Evolutionary conservation across 2,888 invertebrate genomes (phyloP).

Genomic region (Phasia obesa): DNA sequence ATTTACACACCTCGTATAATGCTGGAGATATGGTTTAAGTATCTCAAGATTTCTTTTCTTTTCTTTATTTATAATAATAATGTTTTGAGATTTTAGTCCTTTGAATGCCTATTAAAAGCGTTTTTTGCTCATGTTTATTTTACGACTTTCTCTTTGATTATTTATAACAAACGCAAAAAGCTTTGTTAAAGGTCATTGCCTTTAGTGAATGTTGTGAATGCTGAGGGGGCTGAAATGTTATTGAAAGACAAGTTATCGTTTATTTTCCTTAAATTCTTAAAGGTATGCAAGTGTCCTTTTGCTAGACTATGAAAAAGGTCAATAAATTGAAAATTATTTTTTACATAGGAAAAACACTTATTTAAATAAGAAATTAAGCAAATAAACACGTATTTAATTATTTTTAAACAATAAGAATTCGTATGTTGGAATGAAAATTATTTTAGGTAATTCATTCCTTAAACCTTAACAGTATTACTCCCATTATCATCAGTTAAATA

Average conservation of each 20-base stretch:
- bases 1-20: no score
- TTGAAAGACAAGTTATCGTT: slow-evolving; percentile 25
- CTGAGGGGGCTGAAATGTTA: slow-evolving; percentile 7
- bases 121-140: not conserved
- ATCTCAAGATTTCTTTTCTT: no score
- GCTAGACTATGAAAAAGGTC: not conserved
- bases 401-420: no score
- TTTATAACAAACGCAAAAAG: slow-evolving; percentile 20
- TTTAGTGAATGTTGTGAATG: slow-evolving; percentile 18
- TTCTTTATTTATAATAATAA: no score
- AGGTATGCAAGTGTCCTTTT: slow-evolving; percentile 40
- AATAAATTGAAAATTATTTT: not conserved
- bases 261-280: not conserved
- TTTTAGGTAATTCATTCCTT: no score
- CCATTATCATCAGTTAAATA: not conserved
- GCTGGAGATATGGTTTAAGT: no score
- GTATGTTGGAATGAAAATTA: no score
- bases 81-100: slow-evolving; percentile 12
- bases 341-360: no score
- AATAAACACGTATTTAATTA: no score
- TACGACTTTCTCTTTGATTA: slow-evolving; percentile 8
- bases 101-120: not conserved
- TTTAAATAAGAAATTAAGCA: no score
- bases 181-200: slow-evolving; percentile 62
- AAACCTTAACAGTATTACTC: no score